phyloP scores from a whole-genome alignment of 2,888 invertebrate species.

The Drosophila borealis region DNA sequence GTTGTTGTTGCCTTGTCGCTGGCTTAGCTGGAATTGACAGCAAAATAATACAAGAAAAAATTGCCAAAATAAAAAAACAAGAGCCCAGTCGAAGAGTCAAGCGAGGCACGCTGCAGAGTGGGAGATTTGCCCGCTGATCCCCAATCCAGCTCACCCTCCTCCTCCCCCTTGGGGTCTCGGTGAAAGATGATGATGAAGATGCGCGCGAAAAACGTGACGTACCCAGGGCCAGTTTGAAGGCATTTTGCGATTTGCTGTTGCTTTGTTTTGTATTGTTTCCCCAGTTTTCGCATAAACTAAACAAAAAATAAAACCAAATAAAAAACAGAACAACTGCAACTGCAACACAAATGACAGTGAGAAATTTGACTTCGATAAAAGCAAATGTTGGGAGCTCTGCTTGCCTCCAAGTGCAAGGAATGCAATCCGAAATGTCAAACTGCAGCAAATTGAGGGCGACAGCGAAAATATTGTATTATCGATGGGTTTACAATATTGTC shows the following conservation, averaged over 20 bases:
- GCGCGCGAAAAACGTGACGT: slow-evolving; percentile 69
- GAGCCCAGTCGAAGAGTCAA: not conserved
- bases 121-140: slow-evolving; percentile 20
- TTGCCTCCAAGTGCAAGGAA: slow-evolving; percentile 18
- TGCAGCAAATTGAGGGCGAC: slow-evolving; percentile 49
- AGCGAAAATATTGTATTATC: slow-evolving; percentile 67
- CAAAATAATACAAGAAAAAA: slow-evolving; percentile 51
- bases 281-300: slow-evolving; percentile 7
- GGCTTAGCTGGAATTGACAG: slow-evolving; percentile 58
- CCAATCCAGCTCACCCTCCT: not conserved
- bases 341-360: slow-evolving; percentile 59
- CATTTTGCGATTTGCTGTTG: slow-evolving; percentile 43
- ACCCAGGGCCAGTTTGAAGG: slow-evolving; percentile 51
- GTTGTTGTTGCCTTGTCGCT: slow-evolving; percentile 14
- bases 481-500: slow-evolving; percentile 69
- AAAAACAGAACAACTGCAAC: slow-evolving; percentile 29
- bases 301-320: not conserved
- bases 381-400: slow-evolving; percentile 12
- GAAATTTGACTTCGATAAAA: slow-evolving; percentile 59
- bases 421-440: slow-evolving; percentile 54
- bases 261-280: slow-evolving; percentile 14
- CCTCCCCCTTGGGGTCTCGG: slow-evolving; percentile 2
- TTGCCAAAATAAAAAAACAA: slow-evolving; percentile 23
- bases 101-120: slow-evolving; percentile 5
- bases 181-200: slow-evolving; percentile 67